phyloP scores from a whole-genome alignment of 2,113 vertebrate species.

The Carassius auratus region DNA sequence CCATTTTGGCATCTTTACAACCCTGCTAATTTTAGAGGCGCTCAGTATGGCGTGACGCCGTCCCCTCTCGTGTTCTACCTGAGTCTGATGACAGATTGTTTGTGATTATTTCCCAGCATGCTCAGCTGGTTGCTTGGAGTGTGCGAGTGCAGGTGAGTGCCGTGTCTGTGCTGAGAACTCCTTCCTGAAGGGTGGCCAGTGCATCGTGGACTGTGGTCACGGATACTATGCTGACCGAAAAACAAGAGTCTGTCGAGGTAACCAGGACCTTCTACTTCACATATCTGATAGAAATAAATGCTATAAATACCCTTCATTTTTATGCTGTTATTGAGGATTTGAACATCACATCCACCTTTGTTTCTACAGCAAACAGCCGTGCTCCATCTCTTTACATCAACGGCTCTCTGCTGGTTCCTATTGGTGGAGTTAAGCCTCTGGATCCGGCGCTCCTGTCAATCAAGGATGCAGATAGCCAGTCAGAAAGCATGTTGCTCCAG shows the following conservation, averaged over 20 bases:
- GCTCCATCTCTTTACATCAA: slow-evolving; percentile 70
- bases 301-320: no score
- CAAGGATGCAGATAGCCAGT: slow-evolving; percentile 62
- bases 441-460: slow-evolving; percentile 71
- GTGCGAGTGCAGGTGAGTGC: slow-evolving; percentile 75
- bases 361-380: slow-evolving; percentile 70
- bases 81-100: neutral
- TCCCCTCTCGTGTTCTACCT: neutral
- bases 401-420: slow-evolving; percentile 79
- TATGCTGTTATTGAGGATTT: no score
- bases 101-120: slow-evolving; percentile 76
- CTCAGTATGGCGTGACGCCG: neutral
- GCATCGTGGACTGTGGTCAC: slow-evolving; percentile 81
- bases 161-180: slow-evolving; percentile 72
- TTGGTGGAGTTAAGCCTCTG: slow-evolving; percentile 77
- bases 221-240: slow-evolving; percentile 76
- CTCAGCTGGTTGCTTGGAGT: slow-evolving; percentile 81
- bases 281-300: neutral
- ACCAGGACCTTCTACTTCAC: slow-evolving; percentile 36
- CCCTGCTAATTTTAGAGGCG: slow-evolving; percentile 1
- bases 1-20: neutral
- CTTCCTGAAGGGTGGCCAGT: slow-evolving; percentile 80
- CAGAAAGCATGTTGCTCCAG: slow-evolving; percentile 71
- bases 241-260: slow-evolving; percentile 83
- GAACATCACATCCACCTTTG: neutral